Evolutionary conservation across 2,888 invertebrate species (phyloP).

Genomic region (Acronicta aceris): DNA sequence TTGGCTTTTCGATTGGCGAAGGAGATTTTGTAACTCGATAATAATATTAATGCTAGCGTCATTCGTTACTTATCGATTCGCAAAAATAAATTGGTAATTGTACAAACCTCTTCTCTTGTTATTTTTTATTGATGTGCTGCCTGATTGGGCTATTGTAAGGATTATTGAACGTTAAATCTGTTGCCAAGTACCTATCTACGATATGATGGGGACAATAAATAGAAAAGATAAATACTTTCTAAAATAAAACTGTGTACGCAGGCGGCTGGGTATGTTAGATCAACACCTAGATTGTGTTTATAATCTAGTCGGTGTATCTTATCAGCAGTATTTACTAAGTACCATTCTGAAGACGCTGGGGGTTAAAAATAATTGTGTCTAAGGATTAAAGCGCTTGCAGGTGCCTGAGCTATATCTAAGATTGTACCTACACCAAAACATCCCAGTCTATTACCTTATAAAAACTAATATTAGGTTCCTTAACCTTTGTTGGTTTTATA

Average conservation of each 20-base stretch:
- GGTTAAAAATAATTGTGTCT: slow-evolving; percentile 78
- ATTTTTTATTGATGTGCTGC: slow-evolving; percentile 28
- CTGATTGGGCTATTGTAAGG: slow-evolving; percentile 50
- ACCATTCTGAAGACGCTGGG: slow-evolving; percentile 62
- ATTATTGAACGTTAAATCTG: slow-evolving; percentile 33
- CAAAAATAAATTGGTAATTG: slow-evolving; percentile 55
- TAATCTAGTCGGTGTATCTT: slow-evolving; percentile 66
- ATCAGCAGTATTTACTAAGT: slow-evolving; percentile 68
- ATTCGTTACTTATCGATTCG: slow-evolving; percentile 31
- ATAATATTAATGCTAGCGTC: slow-evolving; percentile 16
- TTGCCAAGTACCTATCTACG: slow-evolving; percentile 29
- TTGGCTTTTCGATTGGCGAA: slow-evolving; percentile 27
- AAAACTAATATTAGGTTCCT: slow-evolving; percentile 42
- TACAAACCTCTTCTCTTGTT: slow-evolving; percentile 30
- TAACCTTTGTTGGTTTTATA: slow-evolving; percentile 57
- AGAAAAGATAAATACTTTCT: slow-evolving; percentile 60
- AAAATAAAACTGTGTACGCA: slow-evolving; percentile 57
- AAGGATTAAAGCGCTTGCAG: slow-evolving; percentile 73
- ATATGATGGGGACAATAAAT: slow-evolving; percentile 47
- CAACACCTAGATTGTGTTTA: slow-evolving; percentile 57
- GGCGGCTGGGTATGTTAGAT: slow-evolving; percentile 53
- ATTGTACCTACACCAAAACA: slow-evolving; percentile 48
- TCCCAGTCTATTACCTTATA: slow-evolving; percentile 57
- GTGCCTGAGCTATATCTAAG: slow-evolving; percentile 71
- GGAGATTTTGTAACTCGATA: slow-evolving; percentile 16